Evolutionary conservation across 2,888 invertebrate species (phyloP).

Genomic region (Sinopyrophorus schimmeli): DNA sequence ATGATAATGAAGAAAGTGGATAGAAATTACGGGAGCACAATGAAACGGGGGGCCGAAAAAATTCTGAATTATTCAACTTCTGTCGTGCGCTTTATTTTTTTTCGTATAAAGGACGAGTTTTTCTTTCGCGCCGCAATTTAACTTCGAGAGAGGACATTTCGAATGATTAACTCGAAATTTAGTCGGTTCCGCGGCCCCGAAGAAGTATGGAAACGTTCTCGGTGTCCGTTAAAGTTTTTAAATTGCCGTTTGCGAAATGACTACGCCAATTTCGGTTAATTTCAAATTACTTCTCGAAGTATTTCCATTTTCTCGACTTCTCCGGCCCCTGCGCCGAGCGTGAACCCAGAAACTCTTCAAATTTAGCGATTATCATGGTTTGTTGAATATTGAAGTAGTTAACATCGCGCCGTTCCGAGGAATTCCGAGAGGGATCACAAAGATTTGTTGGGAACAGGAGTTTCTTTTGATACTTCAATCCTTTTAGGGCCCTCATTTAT

Average conservation of each 20-base stretch:
- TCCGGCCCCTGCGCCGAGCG: slow-evolving; percentile 31
- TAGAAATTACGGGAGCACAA: slow-evolving; percentile 30
- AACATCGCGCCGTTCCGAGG: slow-evolving; percentile 34
- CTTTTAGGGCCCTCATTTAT: slow-evolving; percentile 18
- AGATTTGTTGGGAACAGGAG: slow-evolving; percentile 17
- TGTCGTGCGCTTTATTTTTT: slow-evolving; percentile 27
- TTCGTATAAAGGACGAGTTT: slow-evolving; percentile 35
- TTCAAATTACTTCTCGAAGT: slow-evolving; percentile 52
- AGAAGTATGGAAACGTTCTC: neutral
- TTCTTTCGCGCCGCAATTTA: slow-evolving; percentile 40
- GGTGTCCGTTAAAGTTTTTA: slow-evolving; percentile 34
- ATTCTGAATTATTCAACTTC: slow-evolving; percentile 46
- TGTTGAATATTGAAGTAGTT: slow-evolving; percentile 46
- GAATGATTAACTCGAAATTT: slow-evolving; percentile 31
- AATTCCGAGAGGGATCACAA: slow-evolving; percentile 24
- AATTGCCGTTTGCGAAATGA: slow-evolving; percentile 40
- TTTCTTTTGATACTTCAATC: slow-evolving; percentile 24
- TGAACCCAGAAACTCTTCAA: slow-evolving; percentile 38
- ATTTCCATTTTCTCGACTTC: slow-evolving; percentile 47
- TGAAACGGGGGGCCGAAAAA: slow-evolving; percentile 14
- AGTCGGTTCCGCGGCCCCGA: slow-evolving; percentile 5
- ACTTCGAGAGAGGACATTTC: slow-evolving; percentile 40
- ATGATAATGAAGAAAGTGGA: slow-evolving; percentile 37
- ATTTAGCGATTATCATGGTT: slow-evolving; percentile 47
- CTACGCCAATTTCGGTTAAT: slow-evolving; percentile 47